Percentiles rank a stretch among this genome's conserved stretches.
Conservation (phyloP, 2,113 vertebrate genomes). For the Verasper variegatus region DNA sequence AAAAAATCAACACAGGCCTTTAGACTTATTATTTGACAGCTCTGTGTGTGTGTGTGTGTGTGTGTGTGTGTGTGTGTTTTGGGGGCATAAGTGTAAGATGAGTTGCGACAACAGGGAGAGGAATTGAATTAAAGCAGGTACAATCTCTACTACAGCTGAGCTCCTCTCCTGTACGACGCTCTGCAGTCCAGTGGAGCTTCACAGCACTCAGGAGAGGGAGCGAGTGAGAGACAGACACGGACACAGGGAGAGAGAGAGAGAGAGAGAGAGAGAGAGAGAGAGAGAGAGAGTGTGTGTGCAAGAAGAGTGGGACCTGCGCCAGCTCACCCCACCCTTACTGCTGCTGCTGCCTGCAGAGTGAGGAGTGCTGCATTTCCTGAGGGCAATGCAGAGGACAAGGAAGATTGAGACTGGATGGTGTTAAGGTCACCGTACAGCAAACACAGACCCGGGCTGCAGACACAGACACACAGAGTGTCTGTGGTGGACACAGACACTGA, state of each 20-base stretch:
- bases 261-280: constrained; percentile 19
- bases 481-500: background rate
- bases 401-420: constrained; percentile 57
- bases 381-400: constrained; percentile 79
- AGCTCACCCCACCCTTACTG: constrained; percentile 79
- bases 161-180: constrained; percentile 30
- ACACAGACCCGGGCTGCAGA: constrained; percentile 21
- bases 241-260: constrained; percentile 17
- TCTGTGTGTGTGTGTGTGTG: too few species aligned
- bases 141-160: constrained; percentile 22
- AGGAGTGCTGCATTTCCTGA: constrained; percentile 82
- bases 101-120: background rate
- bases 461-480: background rate
- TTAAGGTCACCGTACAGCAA: constrained; percentile 58
- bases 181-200: constrained; percentile 47
- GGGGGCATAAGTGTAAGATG: background rate
- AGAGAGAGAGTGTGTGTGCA: constrained; percentile 19
- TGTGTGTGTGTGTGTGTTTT: too few species aligned
- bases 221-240: constrained; percentile 17
- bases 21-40: too few species aligned
- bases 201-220: constrained; percentile 45
- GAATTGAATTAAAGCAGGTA: constrained; percentile 37
- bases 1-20: too few species aligned
- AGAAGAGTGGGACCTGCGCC: constrained; percentile 69
- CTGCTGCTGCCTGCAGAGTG: constrained; percentile 77